phyloP scores from a whole-genome alignment of 2,888 invertebrate species.

The Drosophila vallismaia region DNA sequence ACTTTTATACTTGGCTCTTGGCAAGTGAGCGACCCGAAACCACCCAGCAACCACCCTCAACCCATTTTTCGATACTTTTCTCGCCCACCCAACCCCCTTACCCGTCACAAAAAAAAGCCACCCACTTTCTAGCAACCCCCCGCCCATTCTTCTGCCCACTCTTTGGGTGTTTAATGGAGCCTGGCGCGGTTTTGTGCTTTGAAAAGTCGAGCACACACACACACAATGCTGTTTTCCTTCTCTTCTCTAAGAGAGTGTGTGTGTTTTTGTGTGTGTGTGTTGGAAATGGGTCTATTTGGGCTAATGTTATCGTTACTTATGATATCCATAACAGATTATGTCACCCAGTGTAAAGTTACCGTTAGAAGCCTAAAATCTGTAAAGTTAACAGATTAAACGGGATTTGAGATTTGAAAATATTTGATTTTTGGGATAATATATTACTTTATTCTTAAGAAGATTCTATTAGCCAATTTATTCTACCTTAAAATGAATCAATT shows the following conservation, averaged over 20 bases:
- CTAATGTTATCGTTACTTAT: conserved; percentile 75
- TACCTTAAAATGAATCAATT: no score
- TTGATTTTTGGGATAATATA: neutral
- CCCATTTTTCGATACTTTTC: conserved; percentile 26
- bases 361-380: conserved; percentile 8
- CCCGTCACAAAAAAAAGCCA: neutral
- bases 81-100: neutral
- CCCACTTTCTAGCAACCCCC: conserved; percentile 8
- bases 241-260: conserved; percentile 19
- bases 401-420: neutral
- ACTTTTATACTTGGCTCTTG: conserved; percentile 71
- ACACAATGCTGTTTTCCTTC: conserved; percentile 14
- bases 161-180: conserved; percentile 71
- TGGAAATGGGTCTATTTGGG: conserved; percentile 72
- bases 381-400: conserved; percentile 1
- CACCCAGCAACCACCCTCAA: conserved; percentile 50
- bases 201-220: conserved; percentile 54
- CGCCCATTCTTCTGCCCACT: conserved; percentile 6
- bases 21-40: conserved; percentile 69
- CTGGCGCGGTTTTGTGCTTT: conserved; percentile 54
- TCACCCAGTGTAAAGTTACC: conserved; percentile 24
- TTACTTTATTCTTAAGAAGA: neutral
- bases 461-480: no score
- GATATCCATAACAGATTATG: conserved; percentile 70
- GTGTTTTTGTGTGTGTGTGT: conserved; percentile 24